Percentiles rank a stretch among this genome's conserved stretches.
These are phyloP conservation scores for Sciurus niger DNA, from an alignment of 2,113 vertebrate genomes.

Conservation along the genomic window DNA sequence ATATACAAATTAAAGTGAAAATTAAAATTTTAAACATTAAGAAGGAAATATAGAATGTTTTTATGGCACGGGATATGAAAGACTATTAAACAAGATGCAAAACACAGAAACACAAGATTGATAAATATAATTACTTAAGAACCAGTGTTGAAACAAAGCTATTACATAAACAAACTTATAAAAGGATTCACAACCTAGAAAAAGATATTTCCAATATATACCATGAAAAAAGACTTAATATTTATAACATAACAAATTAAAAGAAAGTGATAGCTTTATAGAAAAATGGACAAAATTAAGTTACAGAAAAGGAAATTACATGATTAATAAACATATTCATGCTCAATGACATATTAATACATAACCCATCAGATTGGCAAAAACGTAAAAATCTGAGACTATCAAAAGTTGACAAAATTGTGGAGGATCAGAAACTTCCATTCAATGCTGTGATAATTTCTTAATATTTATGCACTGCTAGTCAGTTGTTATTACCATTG, in stretches of 20 bases:
- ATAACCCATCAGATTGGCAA: neutral
- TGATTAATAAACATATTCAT: neutral
- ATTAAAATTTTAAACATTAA: neutral
- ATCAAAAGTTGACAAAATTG: neutral
- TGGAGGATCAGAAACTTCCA: neutral
- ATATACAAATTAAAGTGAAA: constrained; percentile 16
- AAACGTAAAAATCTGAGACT: constrained; percentile 22
- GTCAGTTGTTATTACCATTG: neutral
- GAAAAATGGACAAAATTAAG: neutral
- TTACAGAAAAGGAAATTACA: neutral
- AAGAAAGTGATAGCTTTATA: neutral
- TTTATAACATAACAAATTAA: neutral
- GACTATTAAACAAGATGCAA: neutral
- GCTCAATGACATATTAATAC: neutral
- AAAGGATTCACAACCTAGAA: neutral
- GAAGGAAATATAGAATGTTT: neutral
- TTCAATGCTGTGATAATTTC: neutral
- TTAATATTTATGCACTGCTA: neutral
- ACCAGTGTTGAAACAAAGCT: constrained; percentile 3
- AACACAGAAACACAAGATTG: neutral
- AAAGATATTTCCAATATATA: neutral
- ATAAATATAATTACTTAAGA: neutral
- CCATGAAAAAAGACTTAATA: neutral
- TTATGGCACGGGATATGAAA: neutral
- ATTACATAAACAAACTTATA: neutral